A percentile compares a stretch with the other conserved stretches of the same genome.
Evolutionary conservation across 2,113 vertebrate species (phyloP).

Genomic region (Cryptotis parvus): DNA sequence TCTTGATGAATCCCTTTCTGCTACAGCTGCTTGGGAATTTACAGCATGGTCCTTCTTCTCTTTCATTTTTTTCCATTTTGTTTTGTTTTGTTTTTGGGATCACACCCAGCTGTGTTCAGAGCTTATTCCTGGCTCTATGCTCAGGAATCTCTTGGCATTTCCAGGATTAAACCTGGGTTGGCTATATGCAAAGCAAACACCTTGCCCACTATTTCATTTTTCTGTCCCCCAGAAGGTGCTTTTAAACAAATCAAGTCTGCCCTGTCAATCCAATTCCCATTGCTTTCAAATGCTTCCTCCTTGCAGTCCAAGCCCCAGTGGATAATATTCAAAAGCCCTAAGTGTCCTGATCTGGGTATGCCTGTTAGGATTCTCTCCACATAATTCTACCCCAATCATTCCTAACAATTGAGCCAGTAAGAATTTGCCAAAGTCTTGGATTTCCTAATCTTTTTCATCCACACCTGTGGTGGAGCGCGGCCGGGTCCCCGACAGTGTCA

Average conservation of each 20-base stretch:
- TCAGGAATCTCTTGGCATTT: too few species aligned
- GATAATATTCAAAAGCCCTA: background rate
- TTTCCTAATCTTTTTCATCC: background rate
- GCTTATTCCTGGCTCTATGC: too few species aligned
- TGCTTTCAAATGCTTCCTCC: background rate
- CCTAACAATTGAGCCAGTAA: background rate
- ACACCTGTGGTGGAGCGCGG: too few species aligned
- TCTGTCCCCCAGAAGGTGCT: background rate
- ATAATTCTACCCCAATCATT: constrained; percentile 6
- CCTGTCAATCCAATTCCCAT: background rate
- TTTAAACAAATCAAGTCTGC: constrained; percentile 3
- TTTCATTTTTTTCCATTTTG: too few species aligned
- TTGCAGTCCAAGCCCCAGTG: background rate
- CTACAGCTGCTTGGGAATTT: background rate
- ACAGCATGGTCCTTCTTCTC: background rate
- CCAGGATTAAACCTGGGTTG: too few species aligned
- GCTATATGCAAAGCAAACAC: too few species aligned
- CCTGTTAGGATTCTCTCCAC: background rate
- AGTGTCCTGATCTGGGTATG: background rate
- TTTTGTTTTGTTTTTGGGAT: too few species aligned
- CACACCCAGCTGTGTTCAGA: too few species aligned
- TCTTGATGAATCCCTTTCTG: background rate
- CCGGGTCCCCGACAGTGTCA: too few species aligned
- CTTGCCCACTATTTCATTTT: too few species aligned
- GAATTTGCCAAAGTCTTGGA: background rate